These are phyloP conservation scores for Trypoxylus dichotomus DNA, from an alignment of 1,140 invertebrate genomes.

Conservation along the genomic window DNA sequence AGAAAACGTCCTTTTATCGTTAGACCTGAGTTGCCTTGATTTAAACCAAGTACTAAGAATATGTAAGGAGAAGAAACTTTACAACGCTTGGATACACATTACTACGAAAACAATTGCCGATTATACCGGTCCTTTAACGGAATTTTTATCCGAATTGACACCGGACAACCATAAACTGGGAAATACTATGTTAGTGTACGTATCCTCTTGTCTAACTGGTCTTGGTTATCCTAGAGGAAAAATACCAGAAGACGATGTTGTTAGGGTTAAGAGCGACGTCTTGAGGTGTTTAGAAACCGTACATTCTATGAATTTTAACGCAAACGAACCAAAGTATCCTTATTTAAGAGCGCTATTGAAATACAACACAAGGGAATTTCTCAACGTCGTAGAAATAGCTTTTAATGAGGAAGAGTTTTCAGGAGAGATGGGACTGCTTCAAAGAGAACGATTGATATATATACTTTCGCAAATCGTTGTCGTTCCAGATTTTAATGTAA, in stretches of 20 bases:
- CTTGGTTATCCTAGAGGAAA: constrained; percentile 86
- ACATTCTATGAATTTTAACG: constrained; percentile 68
- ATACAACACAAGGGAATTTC: constrained; percentile 87
- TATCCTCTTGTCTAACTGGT: constrained; percentile 91
- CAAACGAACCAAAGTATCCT: constrained; percentile 74
- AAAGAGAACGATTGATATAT: constrained; percentile 78
- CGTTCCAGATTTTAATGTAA: constrained; percentile 60
- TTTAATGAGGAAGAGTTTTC: constrained; percentile 84
- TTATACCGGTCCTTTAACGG: constrained; percentile 81
- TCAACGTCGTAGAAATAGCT: constrained; percentile 86
- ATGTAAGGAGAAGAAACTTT: constrained; percentile 77
- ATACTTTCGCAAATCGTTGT: constrained; percentile 72
- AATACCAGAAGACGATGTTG: constrained; percentile 70
- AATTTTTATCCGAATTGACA: constrained; percentile 64
- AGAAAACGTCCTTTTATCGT: constrained; percentile 78
- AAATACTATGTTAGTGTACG: constrained; percentile 89
- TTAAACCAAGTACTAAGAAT: constrained; percentile 83
- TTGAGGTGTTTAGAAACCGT: constrained; percentile 63
- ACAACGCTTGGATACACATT: constrained; percentile 87
- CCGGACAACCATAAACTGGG: constrained; percentile 66
- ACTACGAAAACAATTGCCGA: constrained; percentile 85
- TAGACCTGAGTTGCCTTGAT: constrained; percentile 84
- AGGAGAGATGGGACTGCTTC: constrained; percentile 70
- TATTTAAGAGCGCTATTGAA: constrained; percentile 78
- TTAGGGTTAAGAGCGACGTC: constrained; percentile 78